These are phyloP conservation scores for Falcaria lacertinaria DNA, from an alignment of 2,888 invertebrate genomes.

Conservation along the genomic window DNA sequence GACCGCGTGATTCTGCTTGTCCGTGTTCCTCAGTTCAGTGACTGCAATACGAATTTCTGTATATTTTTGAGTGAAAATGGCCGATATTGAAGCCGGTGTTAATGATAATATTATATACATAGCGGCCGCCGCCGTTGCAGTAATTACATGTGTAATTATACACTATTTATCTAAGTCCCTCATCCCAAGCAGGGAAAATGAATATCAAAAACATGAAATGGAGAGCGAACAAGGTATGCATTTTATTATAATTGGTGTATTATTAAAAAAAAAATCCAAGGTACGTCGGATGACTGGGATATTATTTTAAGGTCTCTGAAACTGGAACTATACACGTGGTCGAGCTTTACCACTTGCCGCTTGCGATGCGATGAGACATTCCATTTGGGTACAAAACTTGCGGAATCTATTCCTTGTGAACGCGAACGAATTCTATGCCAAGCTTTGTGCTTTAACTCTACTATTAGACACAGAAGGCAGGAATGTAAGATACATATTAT, in stretches of 20 bases:
- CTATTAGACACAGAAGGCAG: too few species aligned
- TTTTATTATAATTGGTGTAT: constrained; percentile 1
- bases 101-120: constrained; percentile 46
- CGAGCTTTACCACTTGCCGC: too few species aligned
- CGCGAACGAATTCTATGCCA: too few species aligned
- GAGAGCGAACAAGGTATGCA: constrained; percentile 60
- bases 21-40: constrained; percentile 33
- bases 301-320: too few species aligned
- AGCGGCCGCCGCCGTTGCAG: constrained; percentile 46
- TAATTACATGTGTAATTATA: constrained; percentile 54
- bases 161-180: constrained; percentile 61
- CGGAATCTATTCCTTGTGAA: too few species aligned
- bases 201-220: constrained; percentile 52
- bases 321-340: too few species aligned
- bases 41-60: constrained; percentile 29
- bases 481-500: too few species aligned
- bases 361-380: too few species aligned
- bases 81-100: constrained; percentile 58
- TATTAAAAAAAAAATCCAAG: too few species aligned
- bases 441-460: too few species aligned
- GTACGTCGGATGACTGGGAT: too few species aligned
- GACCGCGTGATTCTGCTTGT: constrained; percentile 58
- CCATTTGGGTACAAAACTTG: too few species aligned
- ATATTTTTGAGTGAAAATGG: constrained; percentile 69
- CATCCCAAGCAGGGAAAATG: constrained; percentile 57